Evolutionary conservation across 92 coral and sea anemone species (phyloP).

Genomic region (Anthopleura xanthogrammica): DNA sequence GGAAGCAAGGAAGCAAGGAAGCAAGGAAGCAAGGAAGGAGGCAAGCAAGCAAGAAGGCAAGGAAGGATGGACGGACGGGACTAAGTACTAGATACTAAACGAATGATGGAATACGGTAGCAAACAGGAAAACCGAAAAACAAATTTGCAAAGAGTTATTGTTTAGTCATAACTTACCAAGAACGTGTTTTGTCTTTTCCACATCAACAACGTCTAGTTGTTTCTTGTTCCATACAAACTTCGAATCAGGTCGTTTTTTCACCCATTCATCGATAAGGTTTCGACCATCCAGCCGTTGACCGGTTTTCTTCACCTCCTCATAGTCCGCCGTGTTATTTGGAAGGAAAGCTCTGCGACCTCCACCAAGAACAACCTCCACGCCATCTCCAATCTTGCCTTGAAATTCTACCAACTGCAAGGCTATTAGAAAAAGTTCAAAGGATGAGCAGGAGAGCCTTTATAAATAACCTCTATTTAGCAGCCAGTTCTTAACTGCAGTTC

Average conservation of each 20-base stretch:
- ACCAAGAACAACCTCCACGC: slow-evolving; percentile 82
- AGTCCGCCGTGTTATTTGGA: slow-evolving; percentile 58
- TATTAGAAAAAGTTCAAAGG: background rate
- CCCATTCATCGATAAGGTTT: slow-evolving; percentile 73
- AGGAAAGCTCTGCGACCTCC: slow-evolving; percentile 83
- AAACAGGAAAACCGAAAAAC: too few species aligned
- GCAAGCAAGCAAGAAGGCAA: background rate
- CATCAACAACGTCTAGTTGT: slow-evolving; percentile 67
- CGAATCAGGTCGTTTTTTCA: slow-evolving; percentile 51
- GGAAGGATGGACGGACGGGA: background rate
- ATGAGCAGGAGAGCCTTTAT: background rate
- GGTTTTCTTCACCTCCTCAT: slow-evolving; percentile 47
- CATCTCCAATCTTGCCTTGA: slow-evolving; percentile 65
- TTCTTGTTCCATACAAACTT: slow-evolving; percentile 79
- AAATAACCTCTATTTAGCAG: too few species aligned
- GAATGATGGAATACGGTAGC: too few species aligned
- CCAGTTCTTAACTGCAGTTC: too few species aligned
- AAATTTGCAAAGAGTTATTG: background rate
- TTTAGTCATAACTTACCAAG: slow-evolving; percentile 44
- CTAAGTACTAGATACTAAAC: too few species aligned
- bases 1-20: background rate
- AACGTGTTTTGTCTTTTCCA: slow-evolving; percentile 66
- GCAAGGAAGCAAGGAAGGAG: background rate
- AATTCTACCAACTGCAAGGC: slow-evolving; percentile 38
- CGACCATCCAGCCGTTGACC: slow-evolving; percentile 74